Conservation (phyloP, 2,113 vertebrate species). For the Raja brachyura region DNA sequence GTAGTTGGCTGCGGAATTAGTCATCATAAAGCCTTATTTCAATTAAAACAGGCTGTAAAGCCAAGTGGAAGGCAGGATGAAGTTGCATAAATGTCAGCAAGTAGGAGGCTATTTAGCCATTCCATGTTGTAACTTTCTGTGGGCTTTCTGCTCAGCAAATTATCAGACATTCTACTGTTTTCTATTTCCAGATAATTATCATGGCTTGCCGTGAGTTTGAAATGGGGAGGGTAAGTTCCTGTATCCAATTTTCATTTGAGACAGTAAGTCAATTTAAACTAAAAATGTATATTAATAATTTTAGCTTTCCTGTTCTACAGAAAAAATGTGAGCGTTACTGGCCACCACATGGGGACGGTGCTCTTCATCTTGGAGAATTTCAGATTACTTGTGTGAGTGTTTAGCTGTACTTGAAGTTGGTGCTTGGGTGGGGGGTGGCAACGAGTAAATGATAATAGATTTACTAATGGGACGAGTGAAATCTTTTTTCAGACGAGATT, state of each 20-base stretch:
- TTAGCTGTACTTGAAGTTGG: background rate
- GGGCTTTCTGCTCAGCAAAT: background rate
- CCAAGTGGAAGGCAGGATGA: too few species aligned
- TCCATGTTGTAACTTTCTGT: too few species aligned
- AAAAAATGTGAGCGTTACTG: constrained; percentile 98
- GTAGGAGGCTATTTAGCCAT: too few species aligned
- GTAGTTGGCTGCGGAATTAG: too few species aligned
- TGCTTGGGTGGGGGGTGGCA: background rate
- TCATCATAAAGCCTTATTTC: too few species aligned
- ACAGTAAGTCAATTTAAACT: too few species aligned
- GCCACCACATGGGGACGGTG: constrained; percentile 73
- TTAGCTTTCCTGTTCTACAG: constrained; percentile 52
- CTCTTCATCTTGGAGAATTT: constrained; percentile 82
- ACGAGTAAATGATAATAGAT: background rate
- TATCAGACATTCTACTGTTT: background rate
- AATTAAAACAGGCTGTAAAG: too few species aligned
- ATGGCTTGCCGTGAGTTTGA: constrained; percentile 99
- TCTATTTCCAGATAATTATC: constrained; percentile 77
- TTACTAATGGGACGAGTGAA: background rate
- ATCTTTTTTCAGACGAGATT: background rate
- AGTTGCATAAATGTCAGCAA: too few species aligned
- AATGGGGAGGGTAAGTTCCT: constrained; percentile 89
- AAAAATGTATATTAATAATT: background rate
- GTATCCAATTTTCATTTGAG: background rate
- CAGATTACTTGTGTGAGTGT: constrained; percentile 89